Conservation (phyloP, 2,888 invertebrate genomes). For the Pediacus dermestoides region DNA sequence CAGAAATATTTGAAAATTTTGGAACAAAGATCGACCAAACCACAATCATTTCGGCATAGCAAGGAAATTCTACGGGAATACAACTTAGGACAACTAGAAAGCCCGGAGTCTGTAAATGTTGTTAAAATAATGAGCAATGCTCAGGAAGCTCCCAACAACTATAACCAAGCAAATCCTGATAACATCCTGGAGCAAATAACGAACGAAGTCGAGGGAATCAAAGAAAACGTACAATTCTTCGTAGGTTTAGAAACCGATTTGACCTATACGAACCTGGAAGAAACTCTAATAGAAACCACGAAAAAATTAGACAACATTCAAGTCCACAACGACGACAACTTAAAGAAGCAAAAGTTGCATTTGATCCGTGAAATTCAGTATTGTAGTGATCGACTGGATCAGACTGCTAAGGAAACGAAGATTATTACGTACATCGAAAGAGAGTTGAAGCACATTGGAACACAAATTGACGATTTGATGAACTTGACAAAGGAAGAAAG, state of each 20-base stretch:
- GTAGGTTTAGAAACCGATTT: too few species aligned
- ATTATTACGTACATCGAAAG: constrained; percentile 18
- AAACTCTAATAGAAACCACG: constrained; percentile 23
- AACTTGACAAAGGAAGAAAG: constrained; percentile 18
- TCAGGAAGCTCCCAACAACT: too few species aligned
- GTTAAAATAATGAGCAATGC: constrained; percentile 8
- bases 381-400: constrained; percentile 19
- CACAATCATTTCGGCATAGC: too few species aligned
- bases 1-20: constrained; percentile 33
- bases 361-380: constrained; percentile 17
- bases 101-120: background rate
- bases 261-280: constrained; percentile 25
- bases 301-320: constrained; percentile 22
- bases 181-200: too few species aligned
- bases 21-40: constrained; percentile 29
- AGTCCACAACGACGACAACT: constrained; percentile 14
- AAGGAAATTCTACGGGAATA: too few species aligned
- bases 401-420: constrained; percentile 18
- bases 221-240: too few species aligned
- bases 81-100: constrained; percentile 6
- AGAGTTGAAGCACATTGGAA: constrained; percentile 14
- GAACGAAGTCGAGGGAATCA: too few species aligned
- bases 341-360: constrained; percentile 14
- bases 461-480: constrained; percentile 14
- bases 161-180: too few species aligned